Percentiles rank a stretch among this genome's conserved stretches.
Evolutionary conservation across 2,888 invertebrate species (phyloP).

Genomic region (Mantis religiosa): DNA sequence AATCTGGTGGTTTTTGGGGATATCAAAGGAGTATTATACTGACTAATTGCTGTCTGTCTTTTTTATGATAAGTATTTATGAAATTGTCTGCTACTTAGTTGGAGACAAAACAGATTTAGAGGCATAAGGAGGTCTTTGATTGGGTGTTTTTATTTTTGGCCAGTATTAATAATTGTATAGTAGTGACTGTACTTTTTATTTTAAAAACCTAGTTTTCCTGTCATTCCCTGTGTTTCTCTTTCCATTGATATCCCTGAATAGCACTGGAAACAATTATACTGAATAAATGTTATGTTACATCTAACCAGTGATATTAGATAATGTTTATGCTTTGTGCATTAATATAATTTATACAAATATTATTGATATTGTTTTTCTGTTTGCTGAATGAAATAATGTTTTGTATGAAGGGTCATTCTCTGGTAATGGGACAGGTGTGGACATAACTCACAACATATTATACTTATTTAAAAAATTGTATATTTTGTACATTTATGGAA

Average conservation of each 20-base stretch:
- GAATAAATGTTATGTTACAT: neutral
- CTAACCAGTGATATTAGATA: neutral
- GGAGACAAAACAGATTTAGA: neutral
- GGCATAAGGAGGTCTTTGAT: neutral
- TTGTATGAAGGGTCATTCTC: neutral
- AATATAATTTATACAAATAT: neutral
- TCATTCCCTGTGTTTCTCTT: neutral
- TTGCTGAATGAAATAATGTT: neutral
- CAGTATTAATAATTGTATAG: neutral
- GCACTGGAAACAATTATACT: neutral
- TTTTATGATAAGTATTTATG: neutral
- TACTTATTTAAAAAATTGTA: no score
- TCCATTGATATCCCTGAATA: neutral
- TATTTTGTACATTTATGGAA: no score
- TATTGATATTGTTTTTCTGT: neutral
- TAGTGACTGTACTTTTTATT: neutral
- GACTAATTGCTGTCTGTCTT: neutral
- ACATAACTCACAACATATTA: no score
- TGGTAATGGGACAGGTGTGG: no score
- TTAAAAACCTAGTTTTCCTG: neutral
- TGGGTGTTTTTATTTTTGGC: neutral
- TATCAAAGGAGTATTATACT: neutral
- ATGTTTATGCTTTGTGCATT: neutral
- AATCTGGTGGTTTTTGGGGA: slow-evolving; percentile 9
- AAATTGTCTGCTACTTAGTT: neutral